Percentiles rank a stretch among this genome's conserved stretches.
phyloP scores from a whole-genome alignment of 2,888 invertebrate genomes.

The Limnephilus auricula region DNA sequence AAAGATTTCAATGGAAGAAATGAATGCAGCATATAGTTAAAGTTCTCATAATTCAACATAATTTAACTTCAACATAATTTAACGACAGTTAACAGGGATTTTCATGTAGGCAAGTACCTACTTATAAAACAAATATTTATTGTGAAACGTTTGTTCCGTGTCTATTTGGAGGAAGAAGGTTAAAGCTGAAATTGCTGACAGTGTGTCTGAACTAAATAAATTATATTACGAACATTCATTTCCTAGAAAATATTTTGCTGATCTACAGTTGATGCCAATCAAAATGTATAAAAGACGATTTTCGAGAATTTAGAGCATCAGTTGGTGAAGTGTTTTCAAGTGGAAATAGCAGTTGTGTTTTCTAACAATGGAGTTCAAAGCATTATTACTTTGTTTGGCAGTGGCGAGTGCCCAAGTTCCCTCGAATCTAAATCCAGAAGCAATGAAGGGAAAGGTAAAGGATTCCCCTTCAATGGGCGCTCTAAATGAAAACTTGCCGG shows the following conservation, averaged over 20 bases:
- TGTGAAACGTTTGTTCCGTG: neutral
- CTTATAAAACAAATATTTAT: neutral
- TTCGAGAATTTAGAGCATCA: neutral
- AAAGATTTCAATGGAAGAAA: neutral
- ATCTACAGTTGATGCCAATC: neutral
- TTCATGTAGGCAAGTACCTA: neutral
- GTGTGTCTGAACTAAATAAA: neutral
- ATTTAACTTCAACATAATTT: too few relatives aligned
- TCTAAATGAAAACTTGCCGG: neutral
- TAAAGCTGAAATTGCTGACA: neutral
- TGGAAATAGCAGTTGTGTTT: neutral
- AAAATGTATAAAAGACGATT: neutral
- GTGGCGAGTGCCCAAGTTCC: neutral
- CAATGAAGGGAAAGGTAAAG: too few relatives aligned
- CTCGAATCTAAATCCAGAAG: neutral
- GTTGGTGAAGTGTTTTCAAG: neutral
- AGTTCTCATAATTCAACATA: too few relatives aligned
- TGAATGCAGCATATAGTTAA: neutral
- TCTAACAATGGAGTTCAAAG: neutral
- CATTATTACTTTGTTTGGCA: neutral
- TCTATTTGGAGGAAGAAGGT: neutral
- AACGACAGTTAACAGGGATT: neutral
- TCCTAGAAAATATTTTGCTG: slow-evolving; percentile 2
- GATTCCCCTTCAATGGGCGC: too few relatives aligned
- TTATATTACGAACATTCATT: neutral